A percentile compares a stretch with the other conserved stretches of the same genome.
These are phyloP conservation scores for Vulpes lagopus DNA, from an alignment of 2,113 vertebrate genomes.

Conservation along the genomic window DNA sequence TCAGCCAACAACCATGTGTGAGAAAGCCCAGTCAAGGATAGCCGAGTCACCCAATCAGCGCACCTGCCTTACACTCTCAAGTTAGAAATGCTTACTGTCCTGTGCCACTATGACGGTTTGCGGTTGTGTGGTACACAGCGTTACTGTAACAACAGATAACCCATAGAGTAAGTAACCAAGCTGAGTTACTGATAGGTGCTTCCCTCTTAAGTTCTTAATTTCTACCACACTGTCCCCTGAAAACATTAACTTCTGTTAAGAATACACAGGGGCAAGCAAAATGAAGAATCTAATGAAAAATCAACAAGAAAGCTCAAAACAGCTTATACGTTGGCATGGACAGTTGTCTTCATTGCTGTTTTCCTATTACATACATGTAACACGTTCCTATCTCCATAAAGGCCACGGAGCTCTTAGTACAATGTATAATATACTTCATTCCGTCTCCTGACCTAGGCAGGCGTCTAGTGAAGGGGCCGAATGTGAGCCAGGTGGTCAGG, in stretches of 20 bases:
- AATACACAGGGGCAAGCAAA: not conserved
- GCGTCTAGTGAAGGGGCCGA: not conserved
- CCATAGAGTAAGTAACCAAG: not conserved
- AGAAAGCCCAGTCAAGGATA: not conserved
- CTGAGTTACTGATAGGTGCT: not conserved
- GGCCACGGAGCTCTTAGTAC: not conserved
- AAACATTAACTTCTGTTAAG: not conserved
- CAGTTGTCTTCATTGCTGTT: not conserved
- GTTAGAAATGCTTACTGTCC: not conserved
- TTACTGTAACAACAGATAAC: not conserved
- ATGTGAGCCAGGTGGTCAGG: not conserved
- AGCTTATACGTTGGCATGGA: not conserved
- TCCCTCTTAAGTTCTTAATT: not conserved
- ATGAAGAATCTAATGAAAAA: slow-evolving; percentile 37
- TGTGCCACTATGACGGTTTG: not conserved
- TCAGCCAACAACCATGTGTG: not conserved
- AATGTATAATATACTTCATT: not conserved
- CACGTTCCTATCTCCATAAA: not conserved
- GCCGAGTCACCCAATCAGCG: not conserved
- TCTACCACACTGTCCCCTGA: not conserved
- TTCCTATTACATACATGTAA: not conserved
- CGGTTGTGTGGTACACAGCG: not conserved
- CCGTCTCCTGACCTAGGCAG: not conserved
- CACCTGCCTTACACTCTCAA: not conserved
- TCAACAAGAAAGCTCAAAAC: not conserved